Conservation (phyloP, 1,140 invertebrate species). For the Holcopasites calliopsidis region DNA sequence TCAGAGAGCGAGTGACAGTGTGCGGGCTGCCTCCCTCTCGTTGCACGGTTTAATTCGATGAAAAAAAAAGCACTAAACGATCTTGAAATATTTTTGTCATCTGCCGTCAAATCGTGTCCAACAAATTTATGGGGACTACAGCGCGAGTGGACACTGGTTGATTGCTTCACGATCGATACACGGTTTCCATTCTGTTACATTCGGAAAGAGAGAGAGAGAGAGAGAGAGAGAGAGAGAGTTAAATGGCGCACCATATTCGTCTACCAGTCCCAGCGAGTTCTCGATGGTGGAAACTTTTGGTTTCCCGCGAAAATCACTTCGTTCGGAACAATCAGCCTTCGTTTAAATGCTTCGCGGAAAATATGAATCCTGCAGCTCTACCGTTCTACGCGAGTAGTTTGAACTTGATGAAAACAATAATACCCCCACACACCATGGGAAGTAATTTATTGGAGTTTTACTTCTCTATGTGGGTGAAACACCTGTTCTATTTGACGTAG, state of each 20-base stretch:
- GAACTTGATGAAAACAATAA: background rate
- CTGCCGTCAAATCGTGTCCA: too few species aligned
- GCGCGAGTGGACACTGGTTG: background rate
- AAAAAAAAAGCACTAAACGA: background rate
- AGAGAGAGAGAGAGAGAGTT: too few species aligned
- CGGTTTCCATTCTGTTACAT: background rate
- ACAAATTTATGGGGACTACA: background rate
- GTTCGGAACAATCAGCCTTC: background rate
- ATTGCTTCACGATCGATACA: background rate
- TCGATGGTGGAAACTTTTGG: too few species aligned
- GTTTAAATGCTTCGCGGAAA: background rate
- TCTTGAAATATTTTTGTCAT: background rate
- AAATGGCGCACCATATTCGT: background rate
- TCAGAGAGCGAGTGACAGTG: background rate
- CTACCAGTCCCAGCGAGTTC: too few species aligned
- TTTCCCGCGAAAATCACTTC: background rate
- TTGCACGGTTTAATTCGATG: background rate
- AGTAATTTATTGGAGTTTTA: background rate
- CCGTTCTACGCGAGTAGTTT: background rate
- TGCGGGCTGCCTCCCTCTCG: too few species aligned
- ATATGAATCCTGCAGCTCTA: background rate
- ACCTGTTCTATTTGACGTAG: background rate
- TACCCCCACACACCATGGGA: background rate
- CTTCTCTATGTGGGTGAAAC: background rate
- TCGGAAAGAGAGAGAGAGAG: too few species aligned